Conservation (phyloP, 2,888 invertebrate species). For the Lycophotia porphyrea region DNA sequence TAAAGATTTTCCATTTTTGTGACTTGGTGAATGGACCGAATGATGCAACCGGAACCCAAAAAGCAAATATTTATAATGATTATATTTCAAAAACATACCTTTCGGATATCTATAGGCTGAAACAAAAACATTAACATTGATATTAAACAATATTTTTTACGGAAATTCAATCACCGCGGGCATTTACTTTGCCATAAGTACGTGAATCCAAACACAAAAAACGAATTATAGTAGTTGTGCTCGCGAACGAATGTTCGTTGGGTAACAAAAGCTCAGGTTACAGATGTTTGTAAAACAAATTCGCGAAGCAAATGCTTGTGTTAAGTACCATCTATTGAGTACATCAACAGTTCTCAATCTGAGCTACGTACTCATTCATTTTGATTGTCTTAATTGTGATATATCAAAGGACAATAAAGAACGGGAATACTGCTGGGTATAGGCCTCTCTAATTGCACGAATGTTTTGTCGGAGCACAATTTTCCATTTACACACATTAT, state of each 20-base stretch:
- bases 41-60: not conserved
- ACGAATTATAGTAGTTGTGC: not conserved
- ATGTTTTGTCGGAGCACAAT: not conserved
- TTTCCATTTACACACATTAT: too few relatives aligned
- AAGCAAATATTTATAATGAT: slow-evolving; percentile 1
- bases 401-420: not conserved
- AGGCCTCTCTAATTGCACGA: not conserved
- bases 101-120: slow-evolving; percentile 55
- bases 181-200: not conserved
- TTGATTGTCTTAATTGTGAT: not conserved
- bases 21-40: too few relatives aligned
- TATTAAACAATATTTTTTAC: not conserved
- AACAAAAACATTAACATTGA: slow-evolving; percentile 47
- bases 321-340: not conserved
- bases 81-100: slow-evolving; percentile 56
- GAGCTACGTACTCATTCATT: not conserved
- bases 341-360: not conserved
- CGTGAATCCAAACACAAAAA: not conserved
- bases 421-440: not conserved
- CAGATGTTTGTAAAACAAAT: not conserved
- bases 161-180: too few relatives aligned
- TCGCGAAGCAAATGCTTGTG: not conserved
- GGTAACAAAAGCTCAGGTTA: not conserved
- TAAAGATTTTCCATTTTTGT: not conserved
- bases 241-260: not conserved